Evolutionary conservation across 2,113 vertebrate genomes (phyloP), one percentile per base, ranked within the genome.

Genomic region (Rhadina sibilatrix): DNA sequence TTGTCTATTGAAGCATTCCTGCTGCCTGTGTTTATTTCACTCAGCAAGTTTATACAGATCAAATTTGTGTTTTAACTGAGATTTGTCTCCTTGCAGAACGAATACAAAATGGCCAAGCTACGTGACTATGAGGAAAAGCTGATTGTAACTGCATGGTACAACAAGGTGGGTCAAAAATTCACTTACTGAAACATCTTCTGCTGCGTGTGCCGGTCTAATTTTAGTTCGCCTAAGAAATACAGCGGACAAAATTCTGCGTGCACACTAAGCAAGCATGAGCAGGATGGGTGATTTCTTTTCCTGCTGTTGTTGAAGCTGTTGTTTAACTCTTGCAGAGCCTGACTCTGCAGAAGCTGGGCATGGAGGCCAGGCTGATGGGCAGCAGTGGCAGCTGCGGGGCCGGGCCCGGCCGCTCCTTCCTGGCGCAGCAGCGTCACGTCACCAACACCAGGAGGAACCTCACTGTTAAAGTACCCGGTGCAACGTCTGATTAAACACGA

Each of bases 71-170:
- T 66, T 56, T 54, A 60, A 59, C 18, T 85, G 66, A 61, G 40
- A 4, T 66, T 44, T 60, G 4, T 69, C 59, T 74, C 30, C 42
- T 80, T 96, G 42, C 79, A 99, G 99, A 98, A 98, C 84, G 98
- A 99, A 74, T 99, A 98, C 98, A 99, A 99, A 93, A 98, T 99
- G 89, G 98, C 99, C 64, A 99, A 99, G 93, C 98, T 99, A 61
- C 98, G 98, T 92, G 99, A 99, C 74, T 98, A 99, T 49, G 99
- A 99, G 97, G 99, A 99, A 96, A 99, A 99, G 89, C 97, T 99
- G 76, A 99, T 99, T 82, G 99, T 99, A 40, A 99, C 99, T 35
- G 99, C 99, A 0, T 99, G 99, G 99, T 99, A 99, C 94, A 99
- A 99, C 97, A 99, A 99, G 99, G 99, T 99, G 94, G 90, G 97